phyloP scores from a whole-genome alignment of 2,888 invertebrate species.

The Rhodophaea formosa region DNA sequence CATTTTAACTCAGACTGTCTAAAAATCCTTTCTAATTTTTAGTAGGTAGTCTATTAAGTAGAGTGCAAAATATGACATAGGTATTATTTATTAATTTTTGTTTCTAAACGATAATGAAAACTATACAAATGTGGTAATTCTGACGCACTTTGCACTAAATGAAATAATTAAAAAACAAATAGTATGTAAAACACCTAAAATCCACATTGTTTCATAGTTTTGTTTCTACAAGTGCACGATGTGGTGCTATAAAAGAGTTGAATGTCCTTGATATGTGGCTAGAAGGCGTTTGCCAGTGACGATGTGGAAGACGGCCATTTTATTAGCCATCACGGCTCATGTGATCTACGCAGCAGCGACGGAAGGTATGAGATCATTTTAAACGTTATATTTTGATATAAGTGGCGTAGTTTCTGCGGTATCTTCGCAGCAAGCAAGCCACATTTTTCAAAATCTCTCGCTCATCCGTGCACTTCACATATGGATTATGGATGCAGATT shows the following conservation, averaged over 20 bases:
- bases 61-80: too few species aligned
- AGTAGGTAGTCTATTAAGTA: too few species aligned
- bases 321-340: slow-evolving; percentile 12
- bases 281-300: slow-evolving; percentile 16
- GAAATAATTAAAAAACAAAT: not conserved
- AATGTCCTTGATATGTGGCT: not conserved
- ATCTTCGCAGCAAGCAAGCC: too few species aligned
- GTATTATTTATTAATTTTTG: too few species aligned
- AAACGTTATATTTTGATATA: too few species aligned
- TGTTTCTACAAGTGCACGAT: slow-evolving; percentile 21
- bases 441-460: too few species aligned
- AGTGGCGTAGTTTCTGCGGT: too few species aligned
- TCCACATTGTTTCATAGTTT: slow-evolving; percentile 11
- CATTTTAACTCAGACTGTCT: too few species aligned
- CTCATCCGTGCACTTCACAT: too few species aligned
- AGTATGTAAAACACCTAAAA: not conserved
- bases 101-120: too few species aligned
- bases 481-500: too few species aligned
- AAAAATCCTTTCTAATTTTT: too few species aligned
- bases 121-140: not conserved
- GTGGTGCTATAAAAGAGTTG: slow-evolving; percentile 18
- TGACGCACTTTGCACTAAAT: slow-evolving; percentile 1
- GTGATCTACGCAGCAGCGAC: slow-evolving; percentile 5
- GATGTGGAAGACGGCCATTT: slow-evolving; percentile 12
- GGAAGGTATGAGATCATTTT: slow-evolving; percentile 14